These are phyloP conservation scores for Argyrosomus japonicus DNA, from an alignment of 2,113 vertebrate species.

Conservation along the genomic window DNA sequence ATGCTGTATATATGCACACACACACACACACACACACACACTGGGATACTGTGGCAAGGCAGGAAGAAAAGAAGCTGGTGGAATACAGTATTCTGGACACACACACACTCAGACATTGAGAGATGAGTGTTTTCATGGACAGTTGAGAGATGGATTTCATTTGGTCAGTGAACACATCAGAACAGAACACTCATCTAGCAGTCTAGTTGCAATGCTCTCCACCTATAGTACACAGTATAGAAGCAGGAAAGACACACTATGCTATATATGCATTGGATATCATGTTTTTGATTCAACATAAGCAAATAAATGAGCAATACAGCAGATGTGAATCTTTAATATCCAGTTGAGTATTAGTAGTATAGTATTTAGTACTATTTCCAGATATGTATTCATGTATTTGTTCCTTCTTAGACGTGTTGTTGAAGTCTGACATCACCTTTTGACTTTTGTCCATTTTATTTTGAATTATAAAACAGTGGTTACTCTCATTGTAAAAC, in stretches of 20 bases:
- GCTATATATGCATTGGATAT: neutral
- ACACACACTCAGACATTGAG: neutral
- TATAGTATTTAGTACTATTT: neutral
- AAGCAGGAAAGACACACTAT: neutral
- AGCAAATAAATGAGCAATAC: neutral
- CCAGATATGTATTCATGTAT: neutral
- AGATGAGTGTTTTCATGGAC: slow-evolving; percentile 59
- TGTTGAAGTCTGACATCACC: neutral
- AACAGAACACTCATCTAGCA: slow-evolving; percentile 30
- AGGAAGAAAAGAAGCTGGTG: slow-evolving; percentile 8
- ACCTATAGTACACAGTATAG: neutral
- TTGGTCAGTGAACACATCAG: slow-evolving; percentile 45
- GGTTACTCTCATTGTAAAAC: neutral
- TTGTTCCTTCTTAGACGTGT: neutral
- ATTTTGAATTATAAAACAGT: neutral
- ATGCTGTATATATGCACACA: neutral
- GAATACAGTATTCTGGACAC: neutral
- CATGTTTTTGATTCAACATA: neutral
- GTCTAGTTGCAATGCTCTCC: neutral
- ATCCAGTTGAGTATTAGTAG: neutral
- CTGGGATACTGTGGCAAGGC: neutral
- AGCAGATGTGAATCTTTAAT: neutral
- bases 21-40: slow-evolving; percentile 5
- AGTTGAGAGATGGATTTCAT: slow-evolving; percentile 66
- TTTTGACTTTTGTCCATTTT: neutral